Conservation (phyloP, 2,797 vertebrate genomes). For the Lagorchestes hirsutus region DNA sequence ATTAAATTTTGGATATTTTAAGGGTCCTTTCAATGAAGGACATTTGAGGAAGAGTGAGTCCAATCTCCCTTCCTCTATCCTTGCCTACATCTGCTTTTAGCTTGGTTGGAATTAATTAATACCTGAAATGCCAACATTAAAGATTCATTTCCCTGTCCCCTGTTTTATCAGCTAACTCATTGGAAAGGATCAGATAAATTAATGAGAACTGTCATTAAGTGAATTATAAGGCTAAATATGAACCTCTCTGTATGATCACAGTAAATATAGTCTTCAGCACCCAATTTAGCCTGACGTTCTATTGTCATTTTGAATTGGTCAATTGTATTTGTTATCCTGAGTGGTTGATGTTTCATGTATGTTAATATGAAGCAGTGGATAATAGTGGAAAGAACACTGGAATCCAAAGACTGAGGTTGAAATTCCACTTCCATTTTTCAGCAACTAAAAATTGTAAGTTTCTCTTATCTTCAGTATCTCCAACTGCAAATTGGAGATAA, state of each 20-base stretch:
- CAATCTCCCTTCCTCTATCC: neutral
- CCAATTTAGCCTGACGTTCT: neutral
- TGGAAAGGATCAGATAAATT: constrained; percentile 6
- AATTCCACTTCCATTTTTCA: neutral
- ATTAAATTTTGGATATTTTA: neutral
- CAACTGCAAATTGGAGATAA: neutral
- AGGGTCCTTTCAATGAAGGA: neutral
- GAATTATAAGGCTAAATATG: neutral
- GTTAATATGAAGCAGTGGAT: neutral
- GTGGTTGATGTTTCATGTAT: neutral
- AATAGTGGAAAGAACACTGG: neutral
- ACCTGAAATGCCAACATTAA: neutral
- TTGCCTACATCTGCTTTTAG: neutral
- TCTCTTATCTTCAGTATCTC: neutral
- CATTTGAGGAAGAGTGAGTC: neutral
- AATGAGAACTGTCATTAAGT: neutral
- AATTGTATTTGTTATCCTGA: neutral
- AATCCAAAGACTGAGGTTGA: neutral
- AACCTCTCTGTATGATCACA: neutral
- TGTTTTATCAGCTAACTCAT: neutral
- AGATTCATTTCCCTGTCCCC: neutral
- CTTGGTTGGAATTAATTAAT: neutral
- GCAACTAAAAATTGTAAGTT: neutral
- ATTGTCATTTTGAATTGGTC: neutral
- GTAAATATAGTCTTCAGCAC: neutral